Evolutionary conservation across 2,888 invertebrate species (phyloP).

Genomic region (Caenorhabditis sp.): DNA sequence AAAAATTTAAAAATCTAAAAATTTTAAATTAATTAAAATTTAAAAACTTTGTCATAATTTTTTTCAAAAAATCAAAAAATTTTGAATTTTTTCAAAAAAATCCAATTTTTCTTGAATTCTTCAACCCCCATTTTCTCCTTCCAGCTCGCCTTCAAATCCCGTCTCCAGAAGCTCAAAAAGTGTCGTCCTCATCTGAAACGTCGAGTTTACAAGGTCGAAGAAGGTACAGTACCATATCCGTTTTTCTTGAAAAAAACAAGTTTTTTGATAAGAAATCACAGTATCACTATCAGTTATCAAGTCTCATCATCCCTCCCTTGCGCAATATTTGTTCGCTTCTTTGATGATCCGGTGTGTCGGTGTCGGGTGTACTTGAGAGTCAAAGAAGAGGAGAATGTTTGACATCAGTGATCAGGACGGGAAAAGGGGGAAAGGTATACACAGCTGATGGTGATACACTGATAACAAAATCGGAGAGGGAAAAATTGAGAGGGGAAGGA

Average conservation of each 20-base stretch:
- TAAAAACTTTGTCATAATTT: too few relatives aligned
- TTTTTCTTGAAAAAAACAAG: too few relatives aligned
- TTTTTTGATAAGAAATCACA: too few relatives aligned
- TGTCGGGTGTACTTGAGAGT: neutral
- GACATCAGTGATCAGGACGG: neutral
- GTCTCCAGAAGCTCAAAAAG: conserved; percentile 45
- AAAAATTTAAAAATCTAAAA: too few relatives aligned
- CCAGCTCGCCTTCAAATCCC: conserved; percentile 60
- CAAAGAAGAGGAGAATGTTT: too few relatives aligned
- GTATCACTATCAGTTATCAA: too few relatives aligned
- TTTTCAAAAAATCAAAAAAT: neutral
- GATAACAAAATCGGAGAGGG: neutral
- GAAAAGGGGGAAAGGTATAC: too few relatives aligned
- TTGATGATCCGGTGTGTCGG: neutral
- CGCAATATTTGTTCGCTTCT: neutral
- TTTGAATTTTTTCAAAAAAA: neutral
- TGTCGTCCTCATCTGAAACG: conserved; percentile 58
- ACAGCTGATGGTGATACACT: conserved; percentile 10
- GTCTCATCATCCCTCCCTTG: too few relatives aligned
- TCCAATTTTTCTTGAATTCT: too few relatives aligned
- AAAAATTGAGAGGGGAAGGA: too few relatives aligned
- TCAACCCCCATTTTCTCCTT: conserved; percentile 20
- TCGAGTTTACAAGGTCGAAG: conserved; percentile 49
- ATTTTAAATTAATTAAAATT: too few relatives aligned
- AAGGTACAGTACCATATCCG: conserved; percentile 17